These are phyloP conservation scores for Conchocele bisecta DNA, from an alignment of 2,888 invertebrate genomes.

Conservation along the genomic window DNA sequence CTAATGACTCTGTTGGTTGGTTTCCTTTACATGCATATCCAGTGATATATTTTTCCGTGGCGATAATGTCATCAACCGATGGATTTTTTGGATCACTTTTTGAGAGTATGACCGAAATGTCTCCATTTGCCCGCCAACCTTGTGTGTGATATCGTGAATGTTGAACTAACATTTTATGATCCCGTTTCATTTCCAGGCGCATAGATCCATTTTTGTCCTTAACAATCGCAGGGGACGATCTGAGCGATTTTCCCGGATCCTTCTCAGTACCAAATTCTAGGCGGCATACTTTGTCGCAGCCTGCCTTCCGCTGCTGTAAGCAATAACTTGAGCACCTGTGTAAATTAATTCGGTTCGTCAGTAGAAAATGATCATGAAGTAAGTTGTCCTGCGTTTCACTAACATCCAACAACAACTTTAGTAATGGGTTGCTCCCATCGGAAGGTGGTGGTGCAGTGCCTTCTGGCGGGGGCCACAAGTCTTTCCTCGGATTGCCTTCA, in stretches of 20 bases:
- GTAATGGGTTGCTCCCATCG: slow-evolving; percentile 58
- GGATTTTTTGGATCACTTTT: slow-evolving; percentile 59
- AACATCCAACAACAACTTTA: slow-evolving; percentile 63
- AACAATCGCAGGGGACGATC: slow-evolving; percentile 42
- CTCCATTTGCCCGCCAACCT: slow-evolving; percentile 61
- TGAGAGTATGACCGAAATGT: slow-evolving; percentile 63
- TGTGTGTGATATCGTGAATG: slow-evolving; percentile 62
- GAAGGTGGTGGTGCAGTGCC: slow-evolving; percentile 56
- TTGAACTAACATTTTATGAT: slow-evolving; percentile 61
- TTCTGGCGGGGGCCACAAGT: slow-evolving; percentile 65
- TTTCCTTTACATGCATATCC: slow-evolving; percentile 55
- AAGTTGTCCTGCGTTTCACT: slow-evolving; percentile 45
- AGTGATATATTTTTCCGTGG: slow-evolving; percentile 4
- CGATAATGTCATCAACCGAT: slow-evolving; percentile 42
- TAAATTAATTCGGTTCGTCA: slow-evolving; percentile 26
- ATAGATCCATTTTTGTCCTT: slow-evolving; percentile 58
- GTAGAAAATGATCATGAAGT: slow-evolving; percentile 50
- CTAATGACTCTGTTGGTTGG: slow-evolving; percentile 39
- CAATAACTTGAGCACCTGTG: slow-evolving; percentile 51
- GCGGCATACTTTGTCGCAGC: slow-evolving; percentile 26
- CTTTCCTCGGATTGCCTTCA: slow-evolving; percentile 48
- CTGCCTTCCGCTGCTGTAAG: not conserved
- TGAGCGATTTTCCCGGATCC: slow-evolving; percentile 16
- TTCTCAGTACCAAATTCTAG: slow-evolving; percentile 56
- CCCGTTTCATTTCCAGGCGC: slow-evolving; percentile 61